Percentiles rank a stretch among this genome's conserved stretches.
Evolutionary conservation across 2,888 invertebrate genomes (phyloP).

Genomic region (Chouioia cunea): DNA sequence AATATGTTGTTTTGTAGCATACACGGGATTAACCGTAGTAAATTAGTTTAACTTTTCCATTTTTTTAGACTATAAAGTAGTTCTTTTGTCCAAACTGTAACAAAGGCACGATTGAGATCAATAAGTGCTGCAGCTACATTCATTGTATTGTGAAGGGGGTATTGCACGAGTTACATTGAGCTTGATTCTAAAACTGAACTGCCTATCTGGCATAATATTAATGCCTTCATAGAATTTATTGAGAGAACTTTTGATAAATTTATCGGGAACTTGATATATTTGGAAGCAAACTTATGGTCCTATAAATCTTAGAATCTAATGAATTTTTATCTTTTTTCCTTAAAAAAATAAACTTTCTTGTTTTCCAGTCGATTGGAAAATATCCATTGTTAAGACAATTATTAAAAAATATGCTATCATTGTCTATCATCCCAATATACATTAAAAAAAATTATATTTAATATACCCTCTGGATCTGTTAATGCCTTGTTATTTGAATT

Average conservation of each 20-base stretch:
- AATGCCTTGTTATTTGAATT: conserved; percentile 47
- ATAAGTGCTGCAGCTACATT: too few relatives aligned
- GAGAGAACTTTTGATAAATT: conserved; percentile 38
- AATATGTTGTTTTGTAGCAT: too few relatives aligned
- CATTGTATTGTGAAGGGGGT: conserved; percentile 33
- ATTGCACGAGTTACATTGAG: conserved; percentile 48
- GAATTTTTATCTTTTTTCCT: conserved; percentile 39
- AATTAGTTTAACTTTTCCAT: too few relatives aligned
- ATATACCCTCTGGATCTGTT: conserved; percentile 40
- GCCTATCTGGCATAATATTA: conserved; percentile 44
- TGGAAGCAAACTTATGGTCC: conserved; percentile 51
- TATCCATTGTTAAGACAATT: conserved; percentile 51
- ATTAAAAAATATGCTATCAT: conserved; percentile 44
- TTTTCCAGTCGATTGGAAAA: conserved; percentile 53
- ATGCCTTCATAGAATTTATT: conserved; percentile 15
- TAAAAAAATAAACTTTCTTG: conserved; percentile 50
- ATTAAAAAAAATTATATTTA: conserved; percentile 42
- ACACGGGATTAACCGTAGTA: too few relatives aligned
- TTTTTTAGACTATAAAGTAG: too few relatives aligned
- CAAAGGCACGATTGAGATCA: too few relatives aligned
- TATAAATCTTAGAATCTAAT: conserved; percentile 41
- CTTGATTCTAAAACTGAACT: conserved; percentile 47
- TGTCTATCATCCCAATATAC: conserved; percentile 21
- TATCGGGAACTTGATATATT: conserved; percentile 52
- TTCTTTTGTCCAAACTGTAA: too few relatives aligned